phyloP scores from a whole-genome alignment of 1,140 invertebrate genomes.

The Drosophila pruinosa region DNA sequence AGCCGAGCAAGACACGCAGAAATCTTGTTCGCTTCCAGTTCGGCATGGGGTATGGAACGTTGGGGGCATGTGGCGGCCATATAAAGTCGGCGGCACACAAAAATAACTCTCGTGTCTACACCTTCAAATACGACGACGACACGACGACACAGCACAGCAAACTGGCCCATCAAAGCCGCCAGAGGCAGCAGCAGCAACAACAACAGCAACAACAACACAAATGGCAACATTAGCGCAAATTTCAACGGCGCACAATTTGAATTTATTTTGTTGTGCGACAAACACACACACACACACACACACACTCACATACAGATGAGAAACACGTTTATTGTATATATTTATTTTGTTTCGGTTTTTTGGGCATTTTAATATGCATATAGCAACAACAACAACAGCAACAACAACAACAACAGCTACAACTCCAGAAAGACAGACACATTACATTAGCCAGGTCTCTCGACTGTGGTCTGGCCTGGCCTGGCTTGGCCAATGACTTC shows the following conservation, averaged over 20 bases:
- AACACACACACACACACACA: slow-evolving; percentile 3
- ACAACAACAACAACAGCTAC: slow-evolving; percentile 13
- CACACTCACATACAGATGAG: slow-evolving; percentile 13
- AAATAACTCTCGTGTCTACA: slow-evolving; percentile 68
- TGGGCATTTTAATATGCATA: slow-evolving; percentile 67
- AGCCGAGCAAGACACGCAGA: slow-evolving; percentile 52
- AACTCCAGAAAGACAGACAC: slow-evolving; percentile 44
- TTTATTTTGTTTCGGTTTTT: slow-evolving; percentile 71
- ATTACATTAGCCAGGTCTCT: slow-evolving; percentile 46
- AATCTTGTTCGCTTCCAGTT: slow-evolving; percentile 71
- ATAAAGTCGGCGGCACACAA: slow-evolving; percentile 56
- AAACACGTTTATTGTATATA: slow-evolving; percentile 74
- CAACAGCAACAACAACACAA: slow-evolving; percentile 47
- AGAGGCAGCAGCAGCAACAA: slow-evolving; percentile 25
- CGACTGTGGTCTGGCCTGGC: slow-evolving; percentile 6
- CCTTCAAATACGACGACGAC: slow-evolving; percentile 35
- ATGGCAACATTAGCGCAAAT: slow-evolving; percentile 78
- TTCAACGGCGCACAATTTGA: slow-evolving; percentile 76
- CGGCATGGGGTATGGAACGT: slow-evolving; percentile 38
- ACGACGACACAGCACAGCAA: slow-evolving; percentile 47
- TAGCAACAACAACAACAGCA: slow-evolving; percentile 26
- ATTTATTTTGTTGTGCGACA: slow-evolving; percentile 70
- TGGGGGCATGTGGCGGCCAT: slow-evolving; percentile 37
- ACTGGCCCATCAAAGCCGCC: slow-evolving; percentile 55
- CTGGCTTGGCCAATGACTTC: slow-evolving; percentile 70